These are phyloP conservation scores for Notiomystis cincta DNA, from an alignment of 2,113 vertebrate species.

Conservation along the genomic window DNA sequence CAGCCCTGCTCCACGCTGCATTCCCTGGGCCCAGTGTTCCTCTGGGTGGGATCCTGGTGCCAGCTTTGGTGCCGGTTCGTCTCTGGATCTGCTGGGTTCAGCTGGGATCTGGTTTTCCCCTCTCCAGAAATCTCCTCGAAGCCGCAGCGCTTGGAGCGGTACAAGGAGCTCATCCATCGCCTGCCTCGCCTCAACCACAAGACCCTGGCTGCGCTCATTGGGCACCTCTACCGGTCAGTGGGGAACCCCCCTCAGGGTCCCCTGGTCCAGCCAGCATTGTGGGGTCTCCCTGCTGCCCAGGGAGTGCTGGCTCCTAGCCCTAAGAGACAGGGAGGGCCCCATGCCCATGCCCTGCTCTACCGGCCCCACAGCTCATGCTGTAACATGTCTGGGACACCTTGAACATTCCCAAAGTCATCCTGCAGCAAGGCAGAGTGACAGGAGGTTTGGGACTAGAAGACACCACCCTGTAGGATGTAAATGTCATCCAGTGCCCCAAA, in stretches of 20 bases:
- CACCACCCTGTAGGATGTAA: background rate
- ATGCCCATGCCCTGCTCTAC: background rate
- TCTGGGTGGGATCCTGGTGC: rapidly evolving
- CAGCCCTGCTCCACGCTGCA: rapidly evolving
- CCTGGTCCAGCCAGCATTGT: background rate
- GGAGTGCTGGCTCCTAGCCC: background rate
- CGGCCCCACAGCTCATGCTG: background rate
- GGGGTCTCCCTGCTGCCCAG: background rate
- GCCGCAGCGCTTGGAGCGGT: conserved; percentile 82
- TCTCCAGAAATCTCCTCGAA: conserved; percentile 78
- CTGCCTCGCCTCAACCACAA: conserved; percentile 89
- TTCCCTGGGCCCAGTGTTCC: rapidly evolving
- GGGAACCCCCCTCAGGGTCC: background rate
- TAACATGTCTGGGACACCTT: background rate
- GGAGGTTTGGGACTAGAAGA: background rate
- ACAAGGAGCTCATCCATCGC: conserved; percentile 88
- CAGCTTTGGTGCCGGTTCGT: background rate
- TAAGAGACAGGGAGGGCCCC: background rate
- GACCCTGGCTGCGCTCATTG: conserved; percentile 88
- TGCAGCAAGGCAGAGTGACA: background rate
- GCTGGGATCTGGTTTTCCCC: background rate
- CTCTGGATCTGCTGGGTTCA: background rate
- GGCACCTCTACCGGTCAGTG: conserved; percentile 91
- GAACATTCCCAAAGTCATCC: background rate
- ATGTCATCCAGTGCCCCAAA: background rate